phyloP scores from a whole-genome alignment of 2,113 vertebrate genomes.

The Menidia beryllina region DNA sequence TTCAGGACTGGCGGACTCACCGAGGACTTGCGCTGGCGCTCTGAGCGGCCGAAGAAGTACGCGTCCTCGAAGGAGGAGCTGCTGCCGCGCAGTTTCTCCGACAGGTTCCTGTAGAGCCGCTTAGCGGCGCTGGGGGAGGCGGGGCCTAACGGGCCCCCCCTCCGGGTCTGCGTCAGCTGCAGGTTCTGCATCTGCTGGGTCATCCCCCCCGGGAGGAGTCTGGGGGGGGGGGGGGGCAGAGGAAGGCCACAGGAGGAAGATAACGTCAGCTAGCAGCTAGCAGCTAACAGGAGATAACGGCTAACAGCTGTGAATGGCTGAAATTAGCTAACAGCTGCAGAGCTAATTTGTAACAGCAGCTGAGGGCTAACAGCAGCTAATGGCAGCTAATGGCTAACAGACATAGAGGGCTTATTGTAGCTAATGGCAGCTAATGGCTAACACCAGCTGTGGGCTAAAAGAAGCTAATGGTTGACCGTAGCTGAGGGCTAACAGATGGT shows the following conservation, averaged over 20 bases:
- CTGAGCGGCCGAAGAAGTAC: slow-evolving; percentile 88
- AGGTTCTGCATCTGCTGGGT: slow-evolving; percentile 97
- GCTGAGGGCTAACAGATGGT: too few relatives aligned
- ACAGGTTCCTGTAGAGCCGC: slow-evolving; percentile 95
- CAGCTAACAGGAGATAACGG: too few relatives aligned
- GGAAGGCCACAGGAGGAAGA: neutral
- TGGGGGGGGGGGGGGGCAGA: slow-evolving; percentile 39
- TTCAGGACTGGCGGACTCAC: slow-evolving; percentile 78
- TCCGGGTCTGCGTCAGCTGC: slow-evolving; percentile 88
- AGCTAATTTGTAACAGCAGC: too few relatives aligned
- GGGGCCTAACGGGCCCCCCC: slow-evolving; percentile 83
- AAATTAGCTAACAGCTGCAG: too few relatives aligned
- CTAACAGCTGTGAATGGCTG: too few relatives aligned
- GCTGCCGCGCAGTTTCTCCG: slow-evolving; percentile 93
- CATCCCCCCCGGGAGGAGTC: slow-evolving; percentile 84
- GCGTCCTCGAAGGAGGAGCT: slow-evolving; percentile 94
- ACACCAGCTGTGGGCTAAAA: too few relatives aligned
- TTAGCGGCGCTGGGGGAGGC: slow-evolving; percentile 95
- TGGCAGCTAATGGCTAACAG: too few relatives aligned
- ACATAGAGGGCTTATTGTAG: too few relatives aligned
- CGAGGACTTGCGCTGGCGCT: slow-evolving; percentile 91
- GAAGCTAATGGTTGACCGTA: too few relatives aligned
- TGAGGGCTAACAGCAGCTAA: too few relatives aligned
- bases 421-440: too few relatives aligned
- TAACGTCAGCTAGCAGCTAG: too few relatives aligned